Base-by-base conservation (phyloP, 2,113 vertebrate genomes). In the Gobio gobio region DNA sequence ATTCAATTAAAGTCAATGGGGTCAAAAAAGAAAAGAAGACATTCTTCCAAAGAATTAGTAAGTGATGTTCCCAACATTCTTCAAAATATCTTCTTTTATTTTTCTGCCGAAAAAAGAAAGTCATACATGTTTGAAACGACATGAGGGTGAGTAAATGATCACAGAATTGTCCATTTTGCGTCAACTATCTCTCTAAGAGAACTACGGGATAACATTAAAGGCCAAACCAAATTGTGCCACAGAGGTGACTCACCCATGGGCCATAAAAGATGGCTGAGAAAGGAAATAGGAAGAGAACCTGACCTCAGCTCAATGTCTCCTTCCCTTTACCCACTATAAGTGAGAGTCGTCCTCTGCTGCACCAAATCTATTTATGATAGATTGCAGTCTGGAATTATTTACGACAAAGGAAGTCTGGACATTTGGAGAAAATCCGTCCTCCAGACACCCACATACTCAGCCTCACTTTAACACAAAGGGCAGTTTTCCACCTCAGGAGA, bases 291-390 rank as follows among this genome's bases (percentile, higher is more conserved):
- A 59, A 47, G 81, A 85, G 45, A 75, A 40, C 73, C 47, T 83
- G 87, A 84, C 76, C 84, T 88, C 76, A 63, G 58, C 76, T 68
- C 70, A 85, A 40, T 66, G 47, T 83, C 84, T 83, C 33, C 58
- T 83, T 73, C 85, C 43, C 78, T 68, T 78, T 64, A 76, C 75
- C 82, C 72, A 70, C 20, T 63, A 40, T 78, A 74, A 70, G 77
- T 82, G 73, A 43, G 74, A 77, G 73, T 47, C 79, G 47, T 82
- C 59, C 58, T 68, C 72, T 87, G n/a, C 70, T 75, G 83, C 45
- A 83, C 33, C 76, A 86, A 86, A 73, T 33, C 40, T 76, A 63
- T 83, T 88, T 78, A 85, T 82, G 76, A 83, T 59, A 83, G 68
- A 86, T 56, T 56, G 16, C 36, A 68, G n/a, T 74, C 40, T 79